Evolutionary conservation across 2,888 invertebrate genomes (phyloP).

Genomic region (Erebia epiphron): DNA sequence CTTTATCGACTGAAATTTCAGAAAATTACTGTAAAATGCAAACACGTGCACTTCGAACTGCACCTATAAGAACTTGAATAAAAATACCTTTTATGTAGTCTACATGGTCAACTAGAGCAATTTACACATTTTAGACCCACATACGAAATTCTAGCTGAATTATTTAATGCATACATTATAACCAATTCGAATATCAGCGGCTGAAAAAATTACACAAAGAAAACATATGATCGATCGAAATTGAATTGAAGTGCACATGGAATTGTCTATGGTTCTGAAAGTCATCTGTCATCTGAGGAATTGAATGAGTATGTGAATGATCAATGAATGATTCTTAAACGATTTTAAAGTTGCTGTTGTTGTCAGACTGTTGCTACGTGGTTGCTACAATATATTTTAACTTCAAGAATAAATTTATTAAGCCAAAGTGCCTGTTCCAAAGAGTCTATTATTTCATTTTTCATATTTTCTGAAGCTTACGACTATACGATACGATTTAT

Average conservation of each 20-base stretch:
- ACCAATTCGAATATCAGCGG: constrained; percentile 80
- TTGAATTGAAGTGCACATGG: constrained; percentile 78
- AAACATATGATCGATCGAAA: constrained; percentile 83
- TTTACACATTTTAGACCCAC: constrained; percentile 39
- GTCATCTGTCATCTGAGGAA: constrained; percentile 46
- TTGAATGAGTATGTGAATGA: constrained; percentile 25
- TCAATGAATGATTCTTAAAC: neutral
- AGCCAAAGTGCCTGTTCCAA: no score
- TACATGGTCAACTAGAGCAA: constrained; percentile 9
- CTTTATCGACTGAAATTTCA: constrained; percentile 56
- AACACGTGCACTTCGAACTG: constrained; percentile 78
- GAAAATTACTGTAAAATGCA: constrained; percentile 74
- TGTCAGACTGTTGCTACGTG: neutral
- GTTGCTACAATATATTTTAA: no score
- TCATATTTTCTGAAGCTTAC: no score
- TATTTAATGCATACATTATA: constrained; percentile 58
- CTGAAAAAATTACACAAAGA: constrained; percentile 82
- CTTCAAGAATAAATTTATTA: no score
- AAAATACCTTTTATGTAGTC: constrained; percentile 27
- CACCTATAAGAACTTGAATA: constrained; percentile 56
- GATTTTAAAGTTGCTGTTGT: neutral
- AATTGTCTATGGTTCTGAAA: constrained; percentile 62
- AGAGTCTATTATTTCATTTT: no score
- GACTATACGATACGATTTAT: no score
- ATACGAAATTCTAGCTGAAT: constrained; percentile 44